A percentile compares a stretch with the other conserved stretches of the same genome.
phyloP scores from a whole-genome alignment of 2,113 vertebrate species.

The Probosciger aterrimus region DNA sequence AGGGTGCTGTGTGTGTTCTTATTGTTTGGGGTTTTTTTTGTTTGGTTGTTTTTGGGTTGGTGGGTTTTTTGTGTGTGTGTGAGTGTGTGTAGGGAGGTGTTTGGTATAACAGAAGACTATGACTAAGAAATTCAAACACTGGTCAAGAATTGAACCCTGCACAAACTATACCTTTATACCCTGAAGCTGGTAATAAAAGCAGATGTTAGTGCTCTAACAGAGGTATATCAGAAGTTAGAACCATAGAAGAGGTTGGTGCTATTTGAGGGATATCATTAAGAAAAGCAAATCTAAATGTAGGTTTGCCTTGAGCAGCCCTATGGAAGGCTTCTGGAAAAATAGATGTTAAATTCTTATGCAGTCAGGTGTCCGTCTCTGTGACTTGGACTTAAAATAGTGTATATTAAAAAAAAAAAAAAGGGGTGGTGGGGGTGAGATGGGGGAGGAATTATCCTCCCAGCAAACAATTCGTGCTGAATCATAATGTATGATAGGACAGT shows the following conservation, averaged over 20 bases:
- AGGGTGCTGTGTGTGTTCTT: neutral
- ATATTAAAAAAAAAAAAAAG: neutral
- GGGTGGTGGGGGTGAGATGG: neutral
- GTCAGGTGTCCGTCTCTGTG: neutral
- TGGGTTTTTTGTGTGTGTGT: no score
- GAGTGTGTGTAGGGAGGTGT: neutral
- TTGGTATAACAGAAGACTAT: neutral
- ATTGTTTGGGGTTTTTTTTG: neutral
- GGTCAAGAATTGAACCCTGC: neutral
- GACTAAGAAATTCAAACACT: neutral
- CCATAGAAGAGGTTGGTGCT: neutral
- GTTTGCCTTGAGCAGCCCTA: neutral
- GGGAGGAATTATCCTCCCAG: neutral
- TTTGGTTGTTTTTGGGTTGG: neutral
- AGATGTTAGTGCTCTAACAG: neutral
- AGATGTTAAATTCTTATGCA: neutral
- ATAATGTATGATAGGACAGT: neutral
- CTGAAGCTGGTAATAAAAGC: neutral
- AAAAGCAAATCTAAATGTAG: neutral
- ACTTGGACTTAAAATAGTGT: neutral
- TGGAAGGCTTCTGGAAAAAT: neutral
- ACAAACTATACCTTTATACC: neutral
- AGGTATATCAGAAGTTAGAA: neutral
- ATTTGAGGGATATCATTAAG: neutral
- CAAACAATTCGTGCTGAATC: neutral